Evolutionary conservation across 2,113 vertebrate genomes (phyloP).

Genomic region (Oncorhynchus kisutch): DNA sequence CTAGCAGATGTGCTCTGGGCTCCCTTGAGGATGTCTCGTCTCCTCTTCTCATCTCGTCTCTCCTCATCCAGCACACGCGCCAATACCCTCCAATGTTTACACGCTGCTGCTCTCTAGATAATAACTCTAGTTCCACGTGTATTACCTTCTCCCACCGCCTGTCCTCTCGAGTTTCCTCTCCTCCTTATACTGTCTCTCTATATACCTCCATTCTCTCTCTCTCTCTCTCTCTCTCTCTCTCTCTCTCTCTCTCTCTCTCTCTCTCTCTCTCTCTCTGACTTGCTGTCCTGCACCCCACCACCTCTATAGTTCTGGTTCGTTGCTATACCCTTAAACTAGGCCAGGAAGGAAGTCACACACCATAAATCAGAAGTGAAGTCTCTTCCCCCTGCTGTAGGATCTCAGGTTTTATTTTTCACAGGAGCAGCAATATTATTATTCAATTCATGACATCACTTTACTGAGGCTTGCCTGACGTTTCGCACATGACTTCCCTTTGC

Average conservation of each 20-base stretch:
- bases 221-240: background rate
- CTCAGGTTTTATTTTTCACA: background rate
- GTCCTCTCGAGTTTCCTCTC: constrained; percentile 28
- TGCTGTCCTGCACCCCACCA: constrained; percentile 1
- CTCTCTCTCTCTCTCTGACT: constrained; percentile 6
- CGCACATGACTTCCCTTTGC: background rate
- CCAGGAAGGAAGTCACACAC: background rate
- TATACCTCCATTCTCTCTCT: background rate
- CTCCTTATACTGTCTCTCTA: constrained; percentile 4
- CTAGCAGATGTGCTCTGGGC: constrained; percentile 70
- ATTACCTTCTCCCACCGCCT: constrained; percentile 12
- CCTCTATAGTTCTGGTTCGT: background rate
- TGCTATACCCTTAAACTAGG: background rate
- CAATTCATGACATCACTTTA: background rate
- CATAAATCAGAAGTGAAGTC: constrained; percentile 1
- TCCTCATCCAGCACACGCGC: constrained; percentile 9
- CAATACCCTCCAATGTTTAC: background rate
- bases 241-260: background rate
- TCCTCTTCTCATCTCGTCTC: constrained; percentile 18
- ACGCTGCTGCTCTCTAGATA: too few species aligned
- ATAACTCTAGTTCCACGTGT: background rate
- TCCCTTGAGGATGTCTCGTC: constrained; percentile 52
- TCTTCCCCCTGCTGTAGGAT: background rate
- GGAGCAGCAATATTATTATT: background rate
- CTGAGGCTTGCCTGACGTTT: background rate